Percentiles rank a stretch among this genome's conserved stretches.
These are phyloP conservation scores for Caenorhabditis tropicalis DNA, from an alignment of 1,140 invertebrate species.

Conservation along the genomic window DNA sequence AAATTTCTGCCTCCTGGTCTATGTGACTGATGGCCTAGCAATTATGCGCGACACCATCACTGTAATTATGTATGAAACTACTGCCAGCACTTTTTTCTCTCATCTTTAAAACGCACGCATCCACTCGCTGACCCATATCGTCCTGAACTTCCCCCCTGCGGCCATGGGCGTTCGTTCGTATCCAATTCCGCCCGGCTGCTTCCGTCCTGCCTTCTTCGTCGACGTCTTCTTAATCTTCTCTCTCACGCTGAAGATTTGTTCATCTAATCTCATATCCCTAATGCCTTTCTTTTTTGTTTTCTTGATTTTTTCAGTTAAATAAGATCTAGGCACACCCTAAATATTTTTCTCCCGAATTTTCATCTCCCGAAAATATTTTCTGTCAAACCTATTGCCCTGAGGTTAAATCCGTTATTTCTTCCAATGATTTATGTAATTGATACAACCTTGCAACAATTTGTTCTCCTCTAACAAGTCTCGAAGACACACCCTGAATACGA, in stretches of 20 bases:
- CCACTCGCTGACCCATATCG: slow-evolving; percentile 27
- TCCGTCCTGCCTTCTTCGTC: neutral
- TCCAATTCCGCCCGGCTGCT: slow-evolving; percentile 11
- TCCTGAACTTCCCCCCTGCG: neutral
- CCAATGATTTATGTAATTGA: neutral
- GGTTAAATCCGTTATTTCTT: neutral
- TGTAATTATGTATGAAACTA: slow-evolving; percentile 42
- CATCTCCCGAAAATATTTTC: too few species aligned
- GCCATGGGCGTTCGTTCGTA: neutral
- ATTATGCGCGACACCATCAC: slow-evolving; percentile 35
- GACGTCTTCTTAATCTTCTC: neutral
- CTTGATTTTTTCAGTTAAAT: neutral
- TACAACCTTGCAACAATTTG: neutral
- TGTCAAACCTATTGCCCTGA: too few species aligned
- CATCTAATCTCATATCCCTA: neutral
- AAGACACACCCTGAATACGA: neutral
- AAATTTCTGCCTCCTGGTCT: neutral
- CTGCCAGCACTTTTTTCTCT: slow-evolving; percentile 24
- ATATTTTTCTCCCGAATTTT: neutral
- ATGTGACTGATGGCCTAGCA: slow-evolving; percentile 34
- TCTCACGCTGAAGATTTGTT: neutral
- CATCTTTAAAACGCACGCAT: neutral
- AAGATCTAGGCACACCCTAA: neutral
- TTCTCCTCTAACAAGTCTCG: too few species aligned
- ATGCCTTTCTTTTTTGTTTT: neutral